A percentile compares a stretch with the other conserved stretches of the same genome.
These are phyloP conservation scores for Chrysogorgia sp. DNA, from an alignment of 92 coral and sea anemone genomes.

Conservation along the genomic window DNA sequence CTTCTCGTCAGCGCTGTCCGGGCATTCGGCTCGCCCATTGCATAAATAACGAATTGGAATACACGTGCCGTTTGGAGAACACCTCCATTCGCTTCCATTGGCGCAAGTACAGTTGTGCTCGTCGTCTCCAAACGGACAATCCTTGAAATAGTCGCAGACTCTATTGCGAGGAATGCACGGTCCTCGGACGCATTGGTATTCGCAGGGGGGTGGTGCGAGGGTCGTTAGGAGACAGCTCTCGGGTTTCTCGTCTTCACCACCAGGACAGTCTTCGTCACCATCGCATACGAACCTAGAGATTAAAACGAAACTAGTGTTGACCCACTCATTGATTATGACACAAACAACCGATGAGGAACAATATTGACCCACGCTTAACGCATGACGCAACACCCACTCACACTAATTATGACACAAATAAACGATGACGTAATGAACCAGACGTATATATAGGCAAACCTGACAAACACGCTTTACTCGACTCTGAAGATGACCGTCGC, in stretches of 20 bases:
- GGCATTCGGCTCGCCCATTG: slow-evolving; percentile 60
- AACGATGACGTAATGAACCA: no score
- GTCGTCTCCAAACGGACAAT: slow-evolving; percentile 68
- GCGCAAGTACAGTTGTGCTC: slow-evolving; percentile 66
- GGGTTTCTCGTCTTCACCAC: slow-evolving; percentile 72
- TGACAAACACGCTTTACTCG: no score
- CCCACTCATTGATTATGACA: no score
- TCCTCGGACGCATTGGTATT: slow-evolving; percentile 56
- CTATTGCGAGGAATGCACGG: slow-evolving; percentile 57
- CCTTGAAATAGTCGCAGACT: slow-evolving; percentile 64
- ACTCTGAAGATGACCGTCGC: no score
- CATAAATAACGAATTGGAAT: slow-evolving; percentile 47
- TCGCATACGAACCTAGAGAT: slow-evolving; percentile 71
- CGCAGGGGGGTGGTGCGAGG: slow-evolving; percentile 36
- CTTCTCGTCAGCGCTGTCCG: slow-evolving; percentile 61
- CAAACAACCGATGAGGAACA: no score
- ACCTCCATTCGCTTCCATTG: slow-evolving; percentile 64
- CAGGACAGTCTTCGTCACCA: slow-evolving; percentile 64
- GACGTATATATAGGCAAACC: no score
- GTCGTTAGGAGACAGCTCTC: slow-evolving; percentile 7
- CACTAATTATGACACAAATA: no score
- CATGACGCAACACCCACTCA: no score
- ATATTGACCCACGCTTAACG: no score
- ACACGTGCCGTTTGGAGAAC: slow-evolving; percentile 57
- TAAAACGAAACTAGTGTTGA: neutral